Evolutionary conservation across 2,797 vertebrate species (phyloP), one percentile per base, ranked within the genome.

Genomic region (Xiphorhynchus erythropygius): DNA sequence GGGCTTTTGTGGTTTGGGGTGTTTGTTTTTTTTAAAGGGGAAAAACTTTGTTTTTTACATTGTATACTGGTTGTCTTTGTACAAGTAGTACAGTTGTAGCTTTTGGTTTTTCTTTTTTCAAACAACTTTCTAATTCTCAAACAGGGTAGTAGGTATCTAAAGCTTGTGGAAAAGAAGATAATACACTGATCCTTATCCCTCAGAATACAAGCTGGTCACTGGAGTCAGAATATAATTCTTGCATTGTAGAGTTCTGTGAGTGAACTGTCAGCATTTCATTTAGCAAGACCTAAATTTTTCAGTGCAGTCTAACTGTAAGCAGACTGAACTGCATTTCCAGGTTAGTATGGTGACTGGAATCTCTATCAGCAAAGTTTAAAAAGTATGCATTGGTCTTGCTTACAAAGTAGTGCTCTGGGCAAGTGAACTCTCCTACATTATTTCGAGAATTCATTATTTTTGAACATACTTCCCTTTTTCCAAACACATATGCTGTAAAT

Each of bases 401-500:
- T 64, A 60, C 8, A 13, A 83, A 68, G 33, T 25, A 81, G 22
- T 50, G 25, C 25, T 89, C 53, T 56, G 18, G 25, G 42, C 7
- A 2, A 82, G 53, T 50, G n/a, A 92, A 71, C n/a, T 62, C 30
- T 49, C n/a, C 21, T 28, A 47, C 25, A 52, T 4, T 71, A 42
- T 68, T 94, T 46, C 76, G 57, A 89, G 90, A 95, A 79, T 27
- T 64, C 65, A 75, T 84, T 62, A 50, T 41, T 87, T 93, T 82
- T 78, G 17, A 92, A 52, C 24, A 21, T 18, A 42, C 7, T 57
- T 81, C 39, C 21, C n/a, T 65, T 84, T 84, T 89, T 24, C 69
- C 46, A 75, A 90, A 90, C n/a, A 90, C n/a, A 55, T n/a, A 93
- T 49, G 67, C 67, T 52, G 21, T 84, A 92, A 94, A 95, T 90